Evolutionary conservation across 1,140 invertebrate species (phyloP).

Genomic region (Potamilus streckersoni): DNA sequence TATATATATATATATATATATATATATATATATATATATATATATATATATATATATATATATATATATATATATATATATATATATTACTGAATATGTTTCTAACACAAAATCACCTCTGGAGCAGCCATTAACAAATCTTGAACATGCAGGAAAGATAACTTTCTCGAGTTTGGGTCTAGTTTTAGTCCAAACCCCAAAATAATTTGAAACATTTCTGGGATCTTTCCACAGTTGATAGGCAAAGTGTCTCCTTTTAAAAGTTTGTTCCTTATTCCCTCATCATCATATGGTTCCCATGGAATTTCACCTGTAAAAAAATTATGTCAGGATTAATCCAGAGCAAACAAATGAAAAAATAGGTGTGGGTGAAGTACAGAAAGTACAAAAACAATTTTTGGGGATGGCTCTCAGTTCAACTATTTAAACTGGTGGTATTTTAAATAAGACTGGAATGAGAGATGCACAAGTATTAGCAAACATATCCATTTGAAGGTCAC

Average conservation of each 20-base stretch:
- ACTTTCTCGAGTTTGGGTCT: constrained; percentile 17
- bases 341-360: background rate
- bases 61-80: too few species aligned
- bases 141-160: constrained; percentile 25
- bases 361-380: too few species aligned
- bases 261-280: constrained; percentile 13
- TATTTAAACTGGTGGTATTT: too few species aligned
- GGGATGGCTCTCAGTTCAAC: too few species aligned
- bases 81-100: too few species aligned
- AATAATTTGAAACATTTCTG: constrained; percentile 19
- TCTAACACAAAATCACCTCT: constrained; percentile 7
- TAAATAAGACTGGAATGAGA: too few species aligned
- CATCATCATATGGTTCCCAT: constrained; percentile 13
- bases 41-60: too few species aligned
- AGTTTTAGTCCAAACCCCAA: constrained; percentile 13
- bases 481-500: too few species aligned
- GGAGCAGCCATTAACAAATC: constrained; percentile 11
- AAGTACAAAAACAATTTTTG: too few species aligned
- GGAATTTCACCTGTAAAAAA: constrained; percentile 14
- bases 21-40: too few species aligned
- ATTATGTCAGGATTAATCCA: background rate
- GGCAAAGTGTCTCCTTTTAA: constrained; percentile 10
- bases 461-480: too few species aligned
- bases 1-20: too few species aligned
- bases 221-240: constrained; percentile 11